These are phyloP conservation scores for Cepphus grylle DNA, from an alignment of 2,113 vertebrate genomes.

Conservation along the genomic window DNA sequence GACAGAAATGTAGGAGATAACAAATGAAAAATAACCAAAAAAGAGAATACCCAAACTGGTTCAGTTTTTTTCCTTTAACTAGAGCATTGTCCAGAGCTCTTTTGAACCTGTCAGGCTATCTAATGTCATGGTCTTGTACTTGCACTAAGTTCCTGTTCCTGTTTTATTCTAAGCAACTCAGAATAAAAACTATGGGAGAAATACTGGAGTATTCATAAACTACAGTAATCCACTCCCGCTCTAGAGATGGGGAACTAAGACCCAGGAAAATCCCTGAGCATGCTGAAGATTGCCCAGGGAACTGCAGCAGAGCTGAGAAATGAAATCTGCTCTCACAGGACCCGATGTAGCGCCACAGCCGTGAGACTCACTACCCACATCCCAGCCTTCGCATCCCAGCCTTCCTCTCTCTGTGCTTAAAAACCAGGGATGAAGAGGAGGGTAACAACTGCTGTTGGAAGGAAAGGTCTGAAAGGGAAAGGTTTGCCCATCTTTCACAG, in stretches of 20 bases:
- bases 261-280: not conserved
- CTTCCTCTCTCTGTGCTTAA: not conserved
- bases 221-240: not conserved
- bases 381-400: not conserved
- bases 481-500: not conserved
- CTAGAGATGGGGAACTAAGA: not conserved
- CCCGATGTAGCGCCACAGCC: fast-evolving
- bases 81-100: not conserved
- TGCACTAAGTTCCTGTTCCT: not conserved
- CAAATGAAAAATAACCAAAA: not conserved
- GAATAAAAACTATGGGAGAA: not conserved
- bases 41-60: not conserved
- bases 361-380: not conserved
- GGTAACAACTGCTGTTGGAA: not conserved
- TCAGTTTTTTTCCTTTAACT: not conserved
- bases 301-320: not conserved
- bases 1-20: not conserved
- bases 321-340: not conserved
- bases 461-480: not conserved
- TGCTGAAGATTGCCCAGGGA: not conserved
- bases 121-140: not conserved
- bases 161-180: not conserved
- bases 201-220: not conserved
- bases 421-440: not conserved
- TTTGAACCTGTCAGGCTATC: not conserved